Conservation (phyloP, 1,140 invertebrate species). For the Scaptomyza graminum region DNA sequence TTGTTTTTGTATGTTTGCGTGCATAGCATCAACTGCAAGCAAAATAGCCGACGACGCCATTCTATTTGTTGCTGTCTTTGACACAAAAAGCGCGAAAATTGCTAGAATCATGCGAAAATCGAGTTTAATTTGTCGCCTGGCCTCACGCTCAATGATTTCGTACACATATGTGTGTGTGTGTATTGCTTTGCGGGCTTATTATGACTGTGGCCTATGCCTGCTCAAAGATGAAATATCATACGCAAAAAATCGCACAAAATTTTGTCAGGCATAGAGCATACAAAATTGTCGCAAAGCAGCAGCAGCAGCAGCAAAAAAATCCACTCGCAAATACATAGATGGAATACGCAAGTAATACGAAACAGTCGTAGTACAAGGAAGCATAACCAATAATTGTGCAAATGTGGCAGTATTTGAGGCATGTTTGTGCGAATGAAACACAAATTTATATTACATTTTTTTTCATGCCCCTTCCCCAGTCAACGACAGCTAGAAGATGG, state of each 20-base stretch:
- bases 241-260: conserved; percentile 36
- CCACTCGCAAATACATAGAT: conserved; percentile 1
- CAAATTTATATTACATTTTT: conserved; percentile 79
- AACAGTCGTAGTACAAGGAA: not conserved
- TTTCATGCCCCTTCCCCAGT: conserved; percentile 11
- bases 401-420: conserved; percentile 61
- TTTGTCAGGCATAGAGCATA: conserved; percentile 3
- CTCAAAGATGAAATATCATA: conserved; percentile 37
- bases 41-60: conserved; percentile 61
- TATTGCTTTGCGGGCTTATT: conserved; percentile 28
- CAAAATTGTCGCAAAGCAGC: conserved; percentile 2
- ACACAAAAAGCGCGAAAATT: conserved; percentile 61
- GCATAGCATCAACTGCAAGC: conserved; percentile 68
- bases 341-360: conserved; percentile 20
- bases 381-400: conserved; percentile 48
- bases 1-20: conserved; percentile 25
- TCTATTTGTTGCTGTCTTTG: conserved; percentile 40
- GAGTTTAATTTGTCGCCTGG: conserved; percentile 23
- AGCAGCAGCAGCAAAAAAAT: not conserved
- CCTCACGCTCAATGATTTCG: conserved; percentile 12
- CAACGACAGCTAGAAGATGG: not conserved
- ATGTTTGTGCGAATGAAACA: conserved; percentile 19
- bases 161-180: conserved; percentile 7
- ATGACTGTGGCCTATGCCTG: conserved; percentile 20
- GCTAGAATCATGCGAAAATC: conserved; percentile 33